Evolutionary conservation across 2,797 vertebrate genomes (phyloP), one percentile per base, ranked within the genome.

Genomic region (Hapalemur alaotrensis): DNA sequence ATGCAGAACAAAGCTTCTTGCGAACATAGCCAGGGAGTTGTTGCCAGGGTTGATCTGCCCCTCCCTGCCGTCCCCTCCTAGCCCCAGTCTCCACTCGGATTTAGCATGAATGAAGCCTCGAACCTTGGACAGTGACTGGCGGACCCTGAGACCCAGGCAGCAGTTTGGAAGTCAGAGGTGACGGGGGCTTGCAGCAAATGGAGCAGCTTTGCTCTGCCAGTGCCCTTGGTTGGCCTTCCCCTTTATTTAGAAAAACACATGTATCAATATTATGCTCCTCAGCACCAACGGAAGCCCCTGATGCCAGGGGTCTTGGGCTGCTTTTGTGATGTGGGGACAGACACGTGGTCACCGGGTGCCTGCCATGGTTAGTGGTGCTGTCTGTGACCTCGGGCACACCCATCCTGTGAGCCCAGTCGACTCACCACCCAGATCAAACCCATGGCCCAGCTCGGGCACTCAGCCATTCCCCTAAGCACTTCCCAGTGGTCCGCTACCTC

Each of bases 1-100:
- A 91, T 96, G 97, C 97, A 96, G 98, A 98, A 98, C 98, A 98
- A 98, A 98, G 97, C 97, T 92, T 54, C 97, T 98, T 97, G 97
- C 98, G 96, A 98, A 97, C 97, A 97, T 85, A 6, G 79, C 93
- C 95, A 76, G 97, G 95, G 81, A 98, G 95, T 11, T 0, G 7
- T 46, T 97, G 35, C 7, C 59, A 32, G 83, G 17, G 41, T 18
- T 30, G 50, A 15, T 5, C 1, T 1, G 38, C 1, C 32, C 76
- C 0, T 43, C 1, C 4, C 50, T 1, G 4, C 32, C 0, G 0
- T 35, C 54, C 54, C 23, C 14, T 14, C 57, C 41, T 25, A 23
- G 15, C 69, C 50, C 46, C 23, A 12, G 0, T 35, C 85, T 90
- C 83, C 11, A 23, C 76, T 85, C 41, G 38, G 23, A 72, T 46